Evolutionary conservation across 2,113 vertebrate species (phyloP), one percentile per base, ranked within the genome.

Genomic region (Eublepharis macularius): DNA sequence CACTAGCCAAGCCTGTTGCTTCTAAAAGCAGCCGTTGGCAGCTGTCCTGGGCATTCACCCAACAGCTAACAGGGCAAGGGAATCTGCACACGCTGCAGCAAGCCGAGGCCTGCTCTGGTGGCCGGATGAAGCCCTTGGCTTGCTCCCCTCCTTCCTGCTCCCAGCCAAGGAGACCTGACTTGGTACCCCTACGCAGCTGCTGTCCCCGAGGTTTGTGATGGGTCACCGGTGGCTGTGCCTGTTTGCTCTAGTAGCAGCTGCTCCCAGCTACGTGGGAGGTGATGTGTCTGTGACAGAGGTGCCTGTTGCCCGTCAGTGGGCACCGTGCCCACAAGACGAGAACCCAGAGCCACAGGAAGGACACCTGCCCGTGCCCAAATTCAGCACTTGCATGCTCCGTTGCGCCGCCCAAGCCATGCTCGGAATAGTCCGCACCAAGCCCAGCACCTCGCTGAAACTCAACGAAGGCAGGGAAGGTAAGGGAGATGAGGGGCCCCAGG

Each of bases 31-130:
- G n/a, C 16, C 16, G 82, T 29, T 84, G 49, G 39, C 84, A 32
- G 36, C 81, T 0, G 24, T 6, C 12, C 24, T 84, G 93, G 93
- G 94, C 95, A 95, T 88, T 75, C 34, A 73, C 36, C 76, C 49
- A 81, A 49, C 6, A 19, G 6, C 79, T 39, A 10, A 3, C 24
- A 14, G 51, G 57, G 83, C 45, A 36, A 16, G 13, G 49, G n/a
- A 77, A 39, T 77, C 34, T 6, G 24, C n/a, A 1, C 72, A n/a
- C 36, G 36, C 51, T 36, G 36, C 26, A 13, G 54, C 10, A 36
- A 43, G 47, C 32, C 12, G 36, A 26, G 73, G 34, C 73, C 41
- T 63, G 65, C 4, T 12, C 17, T 1, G 17, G 49, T 41, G 2
- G 32, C 54, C 17, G 26, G 77, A 32, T 47, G 63, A 65, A 24